Evolutionary conservation across 2,888 invertebrate genomes (phyloP), one percentile per base, ranked within the genome.

Genomic region (Caenorhabditis sp.): DNA sequence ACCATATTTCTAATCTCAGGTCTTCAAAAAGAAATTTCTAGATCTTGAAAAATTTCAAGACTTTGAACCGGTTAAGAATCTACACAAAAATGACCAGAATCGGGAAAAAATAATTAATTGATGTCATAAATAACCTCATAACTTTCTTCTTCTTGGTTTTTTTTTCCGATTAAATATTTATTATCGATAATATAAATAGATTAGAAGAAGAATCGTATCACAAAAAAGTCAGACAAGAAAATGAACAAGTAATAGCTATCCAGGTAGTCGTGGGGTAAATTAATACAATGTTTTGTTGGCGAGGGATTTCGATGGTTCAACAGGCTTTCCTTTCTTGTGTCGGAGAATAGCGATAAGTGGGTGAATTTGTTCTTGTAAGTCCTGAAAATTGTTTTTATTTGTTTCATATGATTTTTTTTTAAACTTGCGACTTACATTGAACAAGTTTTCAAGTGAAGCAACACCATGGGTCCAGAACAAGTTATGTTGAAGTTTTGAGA

Each of bases 271-370:
- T n/a, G n/a, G n/a, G 17, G 5, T 43, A 38, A 23, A 63, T 26
- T 67, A 72, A 54, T 72, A 72, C 64, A 72, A 57, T 43, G 67
- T 64, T 64, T 72, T 72, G 25, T 67, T 43, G 31, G 67, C 67
- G 17, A 72, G 54, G 23, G 65, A 38, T 54, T 58, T 60, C 14
- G 75, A 60, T 25, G 58, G 67, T 49, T 70, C 67, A 7, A 75
- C 70, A 59, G 50, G 65, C 21, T 71, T 62, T 59, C 70, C 70
- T 49, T 70, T 65, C 36, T 67, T 63, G 70, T 74, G 70, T 59
- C 80, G 64, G 31, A 83, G 81, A 61, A 83, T 77, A 59, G 83
- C 83, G n/a, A 84, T 66, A 1, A 84, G 70, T 38, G 84, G 84
- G 31, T 80, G 79, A 43, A 83, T 74, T 20, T 78, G 71, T 59